These are phyloP conservation scores for Rotaria sp. DNA, from an alignment of 2,888 invertebrate species.

Conservation along the genomic window DNA sequence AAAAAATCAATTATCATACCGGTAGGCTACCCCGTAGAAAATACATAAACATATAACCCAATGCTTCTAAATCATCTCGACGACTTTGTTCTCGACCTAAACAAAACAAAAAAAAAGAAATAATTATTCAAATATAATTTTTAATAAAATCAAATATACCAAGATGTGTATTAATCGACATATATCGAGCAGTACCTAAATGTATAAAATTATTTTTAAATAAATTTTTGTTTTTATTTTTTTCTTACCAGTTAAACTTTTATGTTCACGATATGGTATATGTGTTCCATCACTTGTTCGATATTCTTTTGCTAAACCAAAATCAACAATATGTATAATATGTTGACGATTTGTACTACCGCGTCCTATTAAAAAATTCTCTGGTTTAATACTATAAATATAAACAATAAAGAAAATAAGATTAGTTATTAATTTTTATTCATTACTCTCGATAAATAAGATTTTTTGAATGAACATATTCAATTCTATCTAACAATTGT, in stretches of 20 bases:
- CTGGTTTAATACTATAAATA: constrained; percentile 37
- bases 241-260: constrained; percentile 41
- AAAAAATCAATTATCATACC: not conserved
- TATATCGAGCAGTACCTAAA: constrained; percentile 42
- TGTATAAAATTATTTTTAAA: not conserved
- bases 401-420: no score
- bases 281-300: constrained; percentile 40
- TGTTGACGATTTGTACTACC: constrained; percentile 38
- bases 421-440: not conserved
- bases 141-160: not conserved
- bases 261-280: constrained; percentile 42
- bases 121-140: not conserved
- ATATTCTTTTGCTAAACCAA: constrained; percentile 42
- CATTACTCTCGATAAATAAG: constrained; percentile 33
- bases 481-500: constrained; percentile 40
- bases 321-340: constrained; percentile 42
- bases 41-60: constrained; percentile 42
- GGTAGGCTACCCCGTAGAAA: constrained; percentile 41
- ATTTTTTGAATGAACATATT: constrained; percentile 41
- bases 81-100: constrained; percentile 41
- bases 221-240: not conserved
- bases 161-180: constrained; percentile 42
- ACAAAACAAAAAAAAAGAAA: not conserved
- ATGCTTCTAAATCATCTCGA: constrained; percentile 41
- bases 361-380: constrained; percentile 41